A percentile compares a stretch with the other conserved stretches of the same genome.
These are phyloP conservation scores for Aix galericulata DNA, from an alignment of 2,113 vertebrate species.

Conservation along the genomic window DNA sequence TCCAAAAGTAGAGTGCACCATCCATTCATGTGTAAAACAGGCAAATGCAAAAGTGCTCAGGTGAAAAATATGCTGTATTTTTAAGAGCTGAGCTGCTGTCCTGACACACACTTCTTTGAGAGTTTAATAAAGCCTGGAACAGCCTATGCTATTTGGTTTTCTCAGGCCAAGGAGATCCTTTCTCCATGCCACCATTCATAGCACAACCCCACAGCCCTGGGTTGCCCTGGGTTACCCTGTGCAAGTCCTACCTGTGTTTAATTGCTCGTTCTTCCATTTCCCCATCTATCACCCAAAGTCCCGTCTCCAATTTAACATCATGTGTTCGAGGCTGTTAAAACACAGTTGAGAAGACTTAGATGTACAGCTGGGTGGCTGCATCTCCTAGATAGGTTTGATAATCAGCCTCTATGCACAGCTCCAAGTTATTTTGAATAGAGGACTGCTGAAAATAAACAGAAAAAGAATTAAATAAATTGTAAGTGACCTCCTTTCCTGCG, in stretches of 20 bases:
- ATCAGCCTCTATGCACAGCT: conserved; percentile 25
- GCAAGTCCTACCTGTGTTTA: neutral
- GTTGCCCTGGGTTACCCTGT: neutral
- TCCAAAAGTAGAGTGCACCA: neutral
- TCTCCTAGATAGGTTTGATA: conserved; percentile 12
- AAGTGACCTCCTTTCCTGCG: neutral
- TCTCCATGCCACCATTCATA: neutral
- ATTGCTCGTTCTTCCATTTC: neutral
- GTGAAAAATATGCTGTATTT: neutral
- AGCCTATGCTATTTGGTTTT: neutral
- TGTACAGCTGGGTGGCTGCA: conserved; percentile 40
- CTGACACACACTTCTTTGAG: fast-evolving
- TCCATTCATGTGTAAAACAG: neutral
- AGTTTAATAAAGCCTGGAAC: neutral
- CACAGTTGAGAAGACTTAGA: conserved; percentile 3
- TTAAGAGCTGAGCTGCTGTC: neutral
- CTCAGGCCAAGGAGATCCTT: neutral
- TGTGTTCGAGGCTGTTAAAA: neutral
- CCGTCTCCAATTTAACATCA: neutral
- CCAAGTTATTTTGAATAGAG: conserved; percentile 37
- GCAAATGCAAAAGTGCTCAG: neutral
- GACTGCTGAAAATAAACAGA: conserved; percentile 16
- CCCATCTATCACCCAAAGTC: neutral
- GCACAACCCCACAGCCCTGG: neutral
- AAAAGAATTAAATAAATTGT: neutral